Conservation (phyloP, 2,888 invertebrate species). For the Xylophagus ater region DNA sequence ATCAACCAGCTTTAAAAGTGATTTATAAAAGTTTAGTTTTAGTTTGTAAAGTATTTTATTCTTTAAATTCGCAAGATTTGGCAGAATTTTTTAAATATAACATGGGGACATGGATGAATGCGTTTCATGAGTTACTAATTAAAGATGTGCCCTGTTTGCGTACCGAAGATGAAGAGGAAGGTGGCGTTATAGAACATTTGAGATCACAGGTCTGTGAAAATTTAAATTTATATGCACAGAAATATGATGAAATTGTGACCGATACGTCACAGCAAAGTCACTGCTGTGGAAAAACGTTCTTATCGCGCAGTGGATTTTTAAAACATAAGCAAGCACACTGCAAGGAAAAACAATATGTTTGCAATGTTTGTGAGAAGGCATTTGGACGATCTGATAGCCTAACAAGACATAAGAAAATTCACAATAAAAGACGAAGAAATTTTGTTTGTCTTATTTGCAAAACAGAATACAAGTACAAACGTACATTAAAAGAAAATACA, state of each 20-base stretch:
- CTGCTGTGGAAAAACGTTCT: too few species aligned
- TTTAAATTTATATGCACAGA: slow-evolving; percentile 86
- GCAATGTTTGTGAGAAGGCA: too few species aligned
- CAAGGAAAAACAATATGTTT: too few species aligned
- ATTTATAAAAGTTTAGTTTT: slow-evolving; percentile 82
- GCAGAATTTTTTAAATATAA: slow-evolving; percentile 99
- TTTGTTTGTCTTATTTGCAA: too few species aligned
- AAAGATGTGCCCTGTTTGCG: slow-evolving; percentile 65
- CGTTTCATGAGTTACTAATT: slow-evolving; percentile 71
- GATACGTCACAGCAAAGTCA: too few species aligned
- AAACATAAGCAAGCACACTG: too few species aligned
- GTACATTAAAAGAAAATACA: too few species aligned
- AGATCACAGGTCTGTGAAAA: slow-evolving; percentile 96
- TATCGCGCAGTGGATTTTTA: too few species aligned
- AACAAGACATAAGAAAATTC: too few species aligned
- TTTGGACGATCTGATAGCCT: too few species aligned
- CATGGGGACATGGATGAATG: slow-evolving; percentile 89
- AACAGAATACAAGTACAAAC: too few species aligned
- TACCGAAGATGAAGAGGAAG: slow-evolving; percentile 72
- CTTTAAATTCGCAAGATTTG: slow-evolving; percentile 92
- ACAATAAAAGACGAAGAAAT: too few species aligned
- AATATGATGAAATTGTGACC: slow-evolving; percentile 97
- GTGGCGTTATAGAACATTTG: slow-evolving; percentile 80
- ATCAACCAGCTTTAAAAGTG: slow-evolving; percentile 68
- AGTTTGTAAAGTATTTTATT: slow-evolving; percentile 92